Evolutionary conservation across 2,888 invertebrate species (phyloP).

Genomic region (Phrixothrix hirtus): DNA sequence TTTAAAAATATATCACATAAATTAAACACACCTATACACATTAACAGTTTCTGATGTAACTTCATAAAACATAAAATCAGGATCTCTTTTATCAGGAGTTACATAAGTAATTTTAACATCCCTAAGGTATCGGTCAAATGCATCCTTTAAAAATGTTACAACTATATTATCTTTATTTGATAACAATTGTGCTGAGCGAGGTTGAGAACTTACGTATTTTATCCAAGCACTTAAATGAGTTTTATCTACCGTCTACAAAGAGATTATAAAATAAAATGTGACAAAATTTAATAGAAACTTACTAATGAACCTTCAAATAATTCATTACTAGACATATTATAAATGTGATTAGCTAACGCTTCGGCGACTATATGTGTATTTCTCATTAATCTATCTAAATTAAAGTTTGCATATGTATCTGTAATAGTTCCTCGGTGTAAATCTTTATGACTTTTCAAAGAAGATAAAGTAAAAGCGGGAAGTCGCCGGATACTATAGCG

Average conservation of each 20-base stretch:
- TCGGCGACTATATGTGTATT: conserved; percentile 81
- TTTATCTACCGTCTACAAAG: conserved; percentile 72
- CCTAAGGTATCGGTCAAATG: conserved; percentile 74
- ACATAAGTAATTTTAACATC: conserved; percentile 74
- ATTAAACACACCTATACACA: conserved; percentile 74
- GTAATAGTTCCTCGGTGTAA: conserved; percentile 65
- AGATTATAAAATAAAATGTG: conserved; percentile 14
- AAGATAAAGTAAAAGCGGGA: conserved; percentile 89
- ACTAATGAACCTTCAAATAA: conserved; percentile 79
- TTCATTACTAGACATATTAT: conserved; percentile 68
- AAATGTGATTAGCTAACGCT: conserved; percentile 80
- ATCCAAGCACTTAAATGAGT: conserved; percentile 76
- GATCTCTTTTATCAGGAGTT: conserved; percentile 82
- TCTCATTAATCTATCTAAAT: conserved; percentile 62
- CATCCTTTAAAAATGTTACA: conserved; percentile 71
- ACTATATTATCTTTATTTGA: conserved; percentile 68
- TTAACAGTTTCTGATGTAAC: conserved; percentile 77
- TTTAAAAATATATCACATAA: neutral
- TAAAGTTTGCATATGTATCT: conserved; percentile 63
- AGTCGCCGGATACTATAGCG: conserved; percentile 89
- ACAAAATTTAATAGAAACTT: conserved; percentile 46
- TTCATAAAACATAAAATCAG: conserved; percentile 90
- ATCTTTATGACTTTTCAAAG: conserved; percentile 71
- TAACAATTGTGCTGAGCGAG: conserved; percentile 76
- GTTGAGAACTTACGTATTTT: conserved; percentile 70